Percentiles rank a stretch among this genome's conserved stretches.
Evolutionary conservation across 30 jellyfish, hydroid and myxozoan species (phyloP).

Genomic region (Hydra vulgaris): DNA sequence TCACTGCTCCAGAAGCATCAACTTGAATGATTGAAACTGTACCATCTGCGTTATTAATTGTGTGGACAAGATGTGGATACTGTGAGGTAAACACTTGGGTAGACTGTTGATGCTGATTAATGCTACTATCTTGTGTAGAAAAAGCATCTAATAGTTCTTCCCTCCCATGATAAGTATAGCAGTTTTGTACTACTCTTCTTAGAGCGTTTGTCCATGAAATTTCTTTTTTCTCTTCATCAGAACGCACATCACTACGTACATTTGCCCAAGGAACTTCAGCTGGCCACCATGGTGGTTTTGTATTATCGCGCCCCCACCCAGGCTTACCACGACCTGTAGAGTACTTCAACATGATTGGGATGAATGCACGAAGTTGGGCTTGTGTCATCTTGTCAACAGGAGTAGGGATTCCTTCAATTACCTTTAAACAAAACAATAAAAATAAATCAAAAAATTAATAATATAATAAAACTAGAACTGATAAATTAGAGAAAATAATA

Average conservation of each 20-base stretch:
- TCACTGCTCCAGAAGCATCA: slow-evolving; percentile 93
- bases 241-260: slow-evolving; percentile 94
- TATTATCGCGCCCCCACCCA: slow-evolving; percentile 95
- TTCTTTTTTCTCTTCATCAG: slow-evolving; percentile 75
- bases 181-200: slow-evolving; percentile 60
- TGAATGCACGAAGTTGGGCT: slow-evolving; percentile 96
- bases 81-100: slow-evolving; percentile 58
- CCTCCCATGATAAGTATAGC: slow-evolving; percentile 89
- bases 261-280: slow-evolving; percentile 99
- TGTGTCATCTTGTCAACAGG: slow-evolving; percentile 99
- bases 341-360: slow-evolving; percentile 94
- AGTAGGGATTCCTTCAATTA: slow-evolving; percentile 97
- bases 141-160: slow-evolving; percentile 81
- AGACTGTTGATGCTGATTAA: slow-evolving; percentile 43
- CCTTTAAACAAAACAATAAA: slow-evolving; percentile 3
- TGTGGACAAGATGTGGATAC: slow-evolving; percentile 93
- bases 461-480: too few relatives aligned
- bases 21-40: slow-evolving; percentile 92
- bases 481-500: too few relatives aligned
- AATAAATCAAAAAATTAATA: too few relatives aligned
- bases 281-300: slow-evolving; percentile 99
- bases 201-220: slow-evolving; percentile 96
- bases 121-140: slow-evolving; percentile 47
- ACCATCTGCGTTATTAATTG: slow-evolving; percentile 95
- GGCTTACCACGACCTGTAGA: slow-evolving; percentile 99